phyloP scores from a whole-genome alignment of 1,140 invertebrate genomes.

The Artemia franciscana region DNA sequence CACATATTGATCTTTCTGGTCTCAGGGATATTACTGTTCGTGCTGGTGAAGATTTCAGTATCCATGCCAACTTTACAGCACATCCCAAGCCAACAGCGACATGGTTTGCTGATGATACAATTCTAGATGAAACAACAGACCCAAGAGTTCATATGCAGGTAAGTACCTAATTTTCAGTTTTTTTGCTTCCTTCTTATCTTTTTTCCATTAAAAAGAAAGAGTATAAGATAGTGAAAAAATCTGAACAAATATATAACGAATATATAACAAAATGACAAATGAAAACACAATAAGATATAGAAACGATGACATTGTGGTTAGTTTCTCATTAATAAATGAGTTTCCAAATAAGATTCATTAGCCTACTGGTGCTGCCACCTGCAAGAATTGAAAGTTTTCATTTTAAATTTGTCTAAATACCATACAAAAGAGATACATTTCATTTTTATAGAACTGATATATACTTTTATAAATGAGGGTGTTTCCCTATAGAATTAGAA shows the following conservation, averaged over 20 bases:
- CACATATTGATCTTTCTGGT: constrained; percentile 70
- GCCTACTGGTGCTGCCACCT: too few species aligned
- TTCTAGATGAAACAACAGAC: constrained; percentile 39
- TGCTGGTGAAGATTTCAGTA: constrained; percentile 89
- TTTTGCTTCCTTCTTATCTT: neutral
- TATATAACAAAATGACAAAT: neutral
- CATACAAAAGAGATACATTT: too few species aligned
- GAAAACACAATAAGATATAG: too few species aligned
- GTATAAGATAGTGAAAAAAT: neutral
- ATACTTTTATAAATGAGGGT: too few species aligned
- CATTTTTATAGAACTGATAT: too few species aligned
- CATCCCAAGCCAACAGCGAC: constrained; percentile 81
- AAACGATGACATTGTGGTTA: too few species aligned
- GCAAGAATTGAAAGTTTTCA: too few species aligned
- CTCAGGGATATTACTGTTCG: constrained; percentile 86
- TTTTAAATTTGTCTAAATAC: too few species aligned
- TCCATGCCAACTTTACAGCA: constrained; percentile 79
- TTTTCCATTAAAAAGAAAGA: neutral
- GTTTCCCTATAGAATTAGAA: too few species aligned
- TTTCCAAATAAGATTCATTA: too few species aligned
- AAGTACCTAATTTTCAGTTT: constrained; percentile 5
- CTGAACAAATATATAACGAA: too few species aligned
- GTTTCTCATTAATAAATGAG: too few species aligned
- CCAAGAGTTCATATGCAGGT: constrained; percentile 49
- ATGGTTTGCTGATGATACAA: constrained; percentile 68